Conservation (phyloP, 35 echinoderm and acorn worm genomes). For the Patiria miniata region DNA sequence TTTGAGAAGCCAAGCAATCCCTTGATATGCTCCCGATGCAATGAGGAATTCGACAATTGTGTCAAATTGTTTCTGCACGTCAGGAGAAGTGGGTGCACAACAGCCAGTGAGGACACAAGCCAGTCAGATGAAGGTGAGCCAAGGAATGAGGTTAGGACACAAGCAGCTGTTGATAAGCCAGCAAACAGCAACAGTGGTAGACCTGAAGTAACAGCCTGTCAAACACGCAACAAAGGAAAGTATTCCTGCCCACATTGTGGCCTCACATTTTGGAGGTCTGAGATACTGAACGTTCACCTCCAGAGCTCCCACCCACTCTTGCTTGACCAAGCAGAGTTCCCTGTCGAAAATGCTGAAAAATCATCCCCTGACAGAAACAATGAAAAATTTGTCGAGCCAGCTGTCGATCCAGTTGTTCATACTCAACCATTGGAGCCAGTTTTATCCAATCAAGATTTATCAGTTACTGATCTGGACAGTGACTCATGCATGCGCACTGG, state of each 20-base stretch:
- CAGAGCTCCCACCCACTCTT: conserved; percentile 6
- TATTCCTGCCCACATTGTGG: neutral
- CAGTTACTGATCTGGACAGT: neutral
- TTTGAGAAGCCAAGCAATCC: neutral
- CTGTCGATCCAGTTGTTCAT: neutral
- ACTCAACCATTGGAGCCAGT: neutral
- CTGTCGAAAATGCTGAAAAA: neutral
- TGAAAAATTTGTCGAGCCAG: neutral
- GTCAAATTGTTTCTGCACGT: conserved; percentile 4
- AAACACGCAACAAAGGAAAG: neutral
- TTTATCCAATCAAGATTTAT: neutral
- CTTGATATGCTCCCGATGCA: neutral
- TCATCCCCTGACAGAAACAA: neutral
- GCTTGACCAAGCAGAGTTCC: neutral
- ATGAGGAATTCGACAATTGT: neutral
- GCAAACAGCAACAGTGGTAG: neutral
- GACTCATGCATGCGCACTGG: neutral
- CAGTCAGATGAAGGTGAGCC: neutral
- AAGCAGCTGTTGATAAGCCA: neutral
- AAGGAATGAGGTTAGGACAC: neutral
- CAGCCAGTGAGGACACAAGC: neutral
- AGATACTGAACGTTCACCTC: neutral
- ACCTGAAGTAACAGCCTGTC: neutral
- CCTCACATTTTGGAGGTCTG: neutral
- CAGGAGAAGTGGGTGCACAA: neutral